A percentile compares a stretch with the other conserved stretches of the same genome.
These are phyloP conservation scores for Cyclophora albipunctata DNA, from an alignment of 2,888 invertebrate genomes.

Conservation along the genomic window DNA sequence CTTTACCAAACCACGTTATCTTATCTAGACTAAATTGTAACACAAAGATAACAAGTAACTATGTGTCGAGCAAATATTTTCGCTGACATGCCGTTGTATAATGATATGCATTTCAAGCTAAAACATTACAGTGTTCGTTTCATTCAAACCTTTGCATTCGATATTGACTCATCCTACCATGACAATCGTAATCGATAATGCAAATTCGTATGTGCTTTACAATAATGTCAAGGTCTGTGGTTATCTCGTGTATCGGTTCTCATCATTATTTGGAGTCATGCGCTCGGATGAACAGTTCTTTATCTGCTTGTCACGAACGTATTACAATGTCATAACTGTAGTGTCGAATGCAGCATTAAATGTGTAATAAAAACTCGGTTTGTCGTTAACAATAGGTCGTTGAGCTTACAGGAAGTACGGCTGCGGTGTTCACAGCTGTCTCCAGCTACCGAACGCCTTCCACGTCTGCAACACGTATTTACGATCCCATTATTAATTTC, in stretches of 20 bases:
- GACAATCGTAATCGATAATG: no score
- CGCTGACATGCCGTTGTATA: no score
- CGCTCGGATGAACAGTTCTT: constrained; percentile 10
- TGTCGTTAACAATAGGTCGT: constrained; percentile 56
- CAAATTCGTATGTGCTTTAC: no score
- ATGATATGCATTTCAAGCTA: no score
- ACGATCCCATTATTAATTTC: no score
- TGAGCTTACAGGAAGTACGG: constrained; percentile 60
- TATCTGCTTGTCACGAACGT: constrained; percentile 30
- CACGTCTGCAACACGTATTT: constrained; percentile 10
- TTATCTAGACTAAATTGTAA: constrained; percentile 17
- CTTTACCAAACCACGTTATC: constrained; percentile 18
- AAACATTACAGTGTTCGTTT: no score
- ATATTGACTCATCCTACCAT: no score
- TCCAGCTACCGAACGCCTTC: constrained; percentile 22
- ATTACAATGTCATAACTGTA: constrained; percentile 27
- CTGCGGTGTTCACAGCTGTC: constrained; percentile 53
- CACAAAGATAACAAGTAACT: neutral
- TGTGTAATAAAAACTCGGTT: constrained; percentile 46
- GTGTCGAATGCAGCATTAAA: constrained; percentile 34
- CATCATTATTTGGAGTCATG: constrained; percentile 9
- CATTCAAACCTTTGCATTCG: no score
- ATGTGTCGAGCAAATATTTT: no score
- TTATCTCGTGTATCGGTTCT: constrained; percentile 8
- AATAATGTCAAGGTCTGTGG: constrained; percentile 10